Percentiles rank a stretch among this genome's conserved stretches.
These are phyloP conservation scores for Epinephelus cyanopodus DNA, from an alignment of 2,113 vertebrate species.

Conservation along the genomic window DNA sequence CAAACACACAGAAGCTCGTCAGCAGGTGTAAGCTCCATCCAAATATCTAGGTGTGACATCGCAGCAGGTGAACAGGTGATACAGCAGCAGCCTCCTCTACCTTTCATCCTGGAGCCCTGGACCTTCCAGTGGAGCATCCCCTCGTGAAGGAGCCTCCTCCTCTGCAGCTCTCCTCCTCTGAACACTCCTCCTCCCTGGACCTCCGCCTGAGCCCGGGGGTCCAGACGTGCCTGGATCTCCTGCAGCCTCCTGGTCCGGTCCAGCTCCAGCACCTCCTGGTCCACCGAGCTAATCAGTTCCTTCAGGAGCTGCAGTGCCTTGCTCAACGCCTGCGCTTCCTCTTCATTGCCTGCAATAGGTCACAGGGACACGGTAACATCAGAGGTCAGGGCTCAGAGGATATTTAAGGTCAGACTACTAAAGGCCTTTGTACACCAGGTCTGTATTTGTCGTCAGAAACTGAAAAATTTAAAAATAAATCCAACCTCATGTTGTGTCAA, in stretches of 20 bases:
- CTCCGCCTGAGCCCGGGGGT: constrained; percentile 84
- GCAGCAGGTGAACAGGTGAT: constrained; percentile 2
- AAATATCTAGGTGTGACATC: neutral
- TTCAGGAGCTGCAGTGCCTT: constrained; percentile 86
- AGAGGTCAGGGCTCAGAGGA: neutral
- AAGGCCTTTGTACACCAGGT: no score
- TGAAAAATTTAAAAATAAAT: no score
- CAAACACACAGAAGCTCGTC: constrained; percentile 9
- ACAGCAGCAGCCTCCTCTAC: constrained; percentile 41
- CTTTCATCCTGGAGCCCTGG: constrained; percentile 90
- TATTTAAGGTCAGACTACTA: neutral
- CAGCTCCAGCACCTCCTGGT: constrained; percentile 90
- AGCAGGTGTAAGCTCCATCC: neutral
- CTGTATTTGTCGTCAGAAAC: no score
- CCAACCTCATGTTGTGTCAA: no score
- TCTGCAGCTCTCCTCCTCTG: constrained; percentile 88
- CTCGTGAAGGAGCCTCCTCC: constrained; percentile 90
- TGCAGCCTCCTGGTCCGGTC: constrained; percentile 89
- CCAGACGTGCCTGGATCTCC: constrained; percentile 90
- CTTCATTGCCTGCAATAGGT: constrained; percentile 84
- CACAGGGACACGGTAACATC: neutral
- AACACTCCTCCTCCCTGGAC: constrained; percentile 87
- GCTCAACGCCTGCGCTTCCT: constrained; percentile 84
- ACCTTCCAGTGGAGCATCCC: constrained; percentile 92
- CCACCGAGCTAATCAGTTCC: constrained; percentile 88